These are phyloP conservation scores for Palythoa heliodiscus DNA, from an alignment of 92 coral and sea anemone genomes.

Conservation along the genomic window DNA sequence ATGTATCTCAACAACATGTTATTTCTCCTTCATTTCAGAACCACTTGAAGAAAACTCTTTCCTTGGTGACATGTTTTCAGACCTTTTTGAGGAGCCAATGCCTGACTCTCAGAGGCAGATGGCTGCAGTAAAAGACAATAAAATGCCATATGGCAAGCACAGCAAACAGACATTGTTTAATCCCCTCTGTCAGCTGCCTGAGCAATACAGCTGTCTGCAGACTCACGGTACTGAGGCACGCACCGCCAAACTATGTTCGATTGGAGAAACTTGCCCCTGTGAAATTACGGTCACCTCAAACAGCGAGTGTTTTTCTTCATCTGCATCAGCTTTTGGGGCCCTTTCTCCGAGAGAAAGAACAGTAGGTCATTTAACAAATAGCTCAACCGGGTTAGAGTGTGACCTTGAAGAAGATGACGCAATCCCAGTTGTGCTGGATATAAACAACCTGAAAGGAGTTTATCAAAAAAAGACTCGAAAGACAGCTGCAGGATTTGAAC, in stretches of 20 bases:
- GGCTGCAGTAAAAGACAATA: neutral
- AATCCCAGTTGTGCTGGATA: constrained; percentile 29
- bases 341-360: neutral
- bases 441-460: constrained; percentile 17
- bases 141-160: neutral
- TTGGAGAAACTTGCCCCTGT: neutral
- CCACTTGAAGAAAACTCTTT: constrained; percentile 36
- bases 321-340: neutral
- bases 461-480: constrained; percentile 43
- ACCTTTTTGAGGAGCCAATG: constrained; percentile 25
- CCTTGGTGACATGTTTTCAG: constrained; percentile 31
- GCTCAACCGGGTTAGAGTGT: neutral
- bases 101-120: neutral
- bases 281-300: neutral
- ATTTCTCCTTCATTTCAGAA: constrained; percentile 20
- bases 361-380: neutral
- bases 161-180: neutral
- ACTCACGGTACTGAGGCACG: neutral
- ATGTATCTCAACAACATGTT: neutral
- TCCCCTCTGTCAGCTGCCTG: neutral
- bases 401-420: constrained; percentile 11
- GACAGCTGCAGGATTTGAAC: constrained; percentile 28
- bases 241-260: neutral
- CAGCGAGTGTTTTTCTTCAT: neutral
- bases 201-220: neutral